phyloP scores from a whole-genome alignment of 2,888 invertebrate species.

The Platypus cylindrus region DNA sequence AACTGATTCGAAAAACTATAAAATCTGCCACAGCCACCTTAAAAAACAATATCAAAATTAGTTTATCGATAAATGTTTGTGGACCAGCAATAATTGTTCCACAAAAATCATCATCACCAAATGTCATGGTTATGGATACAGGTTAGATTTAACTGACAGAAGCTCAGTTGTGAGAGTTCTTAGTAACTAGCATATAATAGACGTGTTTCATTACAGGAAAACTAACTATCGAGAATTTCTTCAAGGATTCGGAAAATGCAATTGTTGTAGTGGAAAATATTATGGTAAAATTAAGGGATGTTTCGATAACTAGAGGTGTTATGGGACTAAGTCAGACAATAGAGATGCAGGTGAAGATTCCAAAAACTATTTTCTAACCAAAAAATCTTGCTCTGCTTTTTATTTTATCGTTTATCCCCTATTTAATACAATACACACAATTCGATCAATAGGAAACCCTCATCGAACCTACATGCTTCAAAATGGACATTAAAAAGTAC shows the following conservation, averaged over 20 bases:
- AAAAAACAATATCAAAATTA: constrained; percentile 30
- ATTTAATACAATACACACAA: constrained; percentile 1
- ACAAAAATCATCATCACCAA: constrained; percentile 67
- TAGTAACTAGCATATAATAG: background rate
- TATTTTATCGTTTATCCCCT: no score
- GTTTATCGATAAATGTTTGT: constrained; percentile 37
- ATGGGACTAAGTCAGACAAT: constrained; percentile 60
- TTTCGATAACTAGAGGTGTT: constrained; percentile 56
- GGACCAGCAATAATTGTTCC: constrained; percentile 66
- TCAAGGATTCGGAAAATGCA: constrained; percentile 35
- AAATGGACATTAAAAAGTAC: constrained; percentile 59
- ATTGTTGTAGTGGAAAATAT: constrained; percentile 55
- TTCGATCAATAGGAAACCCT: constrained; percentile 49
- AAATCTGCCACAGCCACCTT: constrained; percentile 29
- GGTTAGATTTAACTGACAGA: constrained; percentile 38
- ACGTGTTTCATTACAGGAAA: constrained; percentile 41
- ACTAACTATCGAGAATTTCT: constrained; percentile 68
- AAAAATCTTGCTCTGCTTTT: no score
- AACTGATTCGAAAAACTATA: constrained; percentile 18
- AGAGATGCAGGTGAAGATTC: constrained; percentile 49
- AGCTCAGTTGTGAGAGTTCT: no score
- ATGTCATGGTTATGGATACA: constrained; percentile 61
- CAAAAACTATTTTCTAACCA: background rate
- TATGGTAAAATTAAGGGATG: constrained; percentile 51
- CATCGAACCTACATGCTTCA: constrained; percentile 57